Base-by-base conservation (phyloP, 2,888 invertebrate species). In the Conchocele bisecta region DNA sequence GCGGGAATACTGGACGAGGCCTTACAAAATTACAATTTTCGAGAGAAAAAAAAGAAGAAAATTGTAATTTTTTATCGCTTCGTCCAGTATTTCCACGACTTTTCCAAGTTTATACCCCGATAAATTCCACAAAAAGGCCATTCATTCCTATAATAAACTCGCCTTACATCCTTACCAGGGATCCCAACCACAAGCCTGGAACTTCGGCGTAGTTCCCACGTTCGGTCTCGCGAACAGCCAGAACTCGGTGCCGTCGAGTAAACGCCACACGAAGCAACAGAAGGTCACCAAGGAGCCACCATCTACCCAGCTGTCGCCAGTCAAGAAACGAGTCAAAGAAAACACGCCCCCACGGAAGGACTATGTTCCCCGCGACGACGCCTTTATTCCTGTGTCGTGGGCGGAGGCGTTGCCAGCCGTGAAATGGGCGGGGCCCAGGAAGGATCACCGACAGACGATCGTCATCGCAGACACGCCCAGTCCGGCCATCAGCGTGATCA, bases 321-420 rank as follows among this genome's bases (percentile, higher is more conserved):
- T 98, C 28, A 98, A 98, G 93, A 98, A 98, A 91, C 94, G 98
- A 20, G 98, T 98, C 44, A 98, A 98, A 91, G 98, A 98, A 90
- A 97, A 96, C 87, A 96, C 97, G 26, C 98, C 98, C 26, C 97
- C 91, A 11, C 80, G 81, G 60, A 53, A 60, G 50, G 50, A 63
- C n/a, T 28, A 58, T 50, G 46, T 61, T 28, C 39, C 63, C 13
- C 66, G 28, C 42, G 77, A 72, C 13, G 83, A 81, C 20, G 66
- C 81, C 29, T 74, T 79, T 11, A 67, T 75, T 20, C 75, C 82
- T 9, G 70, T 74, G 44, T 77, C 82, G 33, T 83, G 81, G 84
- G 68, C 80, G 6, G 76, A 70, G 46, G 65, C 75, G 11, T 50
- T 74, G 15, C 72, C 79, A 0, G 67, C 71, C n/a, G 74, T 76